These are phyloP conservation scores for Anas georgica DNA, from an alignment of 2,797 vertebrate species.

Conservation along the genomic window DNA sequence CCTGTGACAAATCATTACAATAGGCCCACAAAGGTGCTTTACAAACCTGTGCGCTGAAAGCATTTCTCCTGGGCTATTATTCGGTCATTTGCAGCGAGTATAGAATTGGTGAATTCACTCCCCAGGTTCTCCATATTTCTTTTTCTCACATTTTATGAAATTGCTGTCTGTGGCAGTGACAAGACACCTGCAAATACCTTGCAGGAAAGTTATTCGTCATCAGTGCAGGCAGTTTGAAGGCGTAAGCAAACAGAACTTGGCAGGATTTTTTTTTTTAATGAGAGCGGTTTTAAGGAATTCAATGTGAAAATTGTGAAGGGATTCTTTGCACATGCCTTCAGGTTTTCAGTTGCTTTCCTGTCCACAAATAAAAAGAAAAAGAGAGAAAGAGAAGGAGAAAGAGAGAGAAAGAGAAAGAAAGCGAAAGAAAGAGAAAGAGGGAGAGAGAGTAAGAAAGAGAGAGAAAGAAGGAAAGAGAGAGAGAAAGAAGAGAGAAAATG, in stretches of 20 bases:
- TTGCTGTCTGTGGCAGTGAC: neutral
- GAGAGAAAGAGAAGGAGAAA: too few species aligned
- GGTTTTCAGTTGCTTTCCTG: neutral
- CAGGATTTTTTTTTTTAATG: neutral
- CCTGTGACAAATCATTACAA: neutral
- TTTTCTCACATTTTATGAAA: neutral
- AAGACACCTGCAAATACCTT: neutral
- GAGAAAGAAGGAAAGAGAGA: too few species aligned
- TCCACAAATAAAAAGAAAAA: neutral
- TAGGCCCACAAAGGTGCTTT: neutral
- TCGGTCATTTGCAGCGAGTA: neutral
- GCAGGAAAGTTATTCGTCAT: neutral
- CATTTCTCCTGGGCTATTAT: neutral
- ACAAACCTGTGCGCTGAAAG: neutral
- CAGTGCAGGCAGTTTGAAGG: neutral
- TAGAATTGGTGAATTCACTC: neutral
- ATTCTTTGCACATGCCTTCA: neutral
- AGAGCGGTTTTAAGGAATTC: neutral
- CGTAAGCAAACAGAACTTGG: slow-evolving; percentile 3
- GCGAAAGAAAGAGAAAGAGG: too few species aligned
- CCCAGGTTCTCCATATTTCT: neutral
- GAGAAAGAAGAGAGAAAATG: neutral
- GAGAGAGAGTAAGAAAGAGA: too few species aligned
- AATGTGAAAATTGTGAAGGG: neutral
- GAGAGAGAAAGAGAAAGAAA: too few species aligned